These are phyloP conservation scores for Terrapene triunguis DNA, from an alignment of 2,113 vertebrate genomes.

Conservation along the genomic window DNA sequence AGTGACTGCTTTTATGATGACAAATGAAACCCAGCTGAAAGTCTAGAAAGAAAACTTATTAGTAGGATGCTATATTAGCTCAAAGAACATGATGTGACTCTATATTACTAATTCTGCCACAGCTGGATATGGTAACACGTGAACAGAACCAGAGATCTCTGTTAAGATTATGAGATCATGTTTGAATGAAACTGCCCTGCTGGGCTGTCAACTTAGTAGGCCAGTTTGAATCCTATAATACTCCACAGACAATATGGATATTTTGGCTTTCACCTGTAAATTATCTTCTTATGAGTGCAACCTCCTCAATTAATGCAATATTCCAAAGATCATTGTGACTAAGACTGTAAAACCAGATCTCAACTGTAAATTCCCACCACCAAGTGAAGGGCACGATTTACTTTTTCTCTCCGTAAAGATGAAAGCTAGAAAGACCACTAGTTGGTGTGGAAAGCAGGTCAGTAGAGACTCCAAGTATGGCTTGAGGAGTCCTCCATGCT, in stretches of 20 bases:
- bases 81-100: conserved; percentile 1
- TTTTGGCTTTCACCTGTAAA: conserved; percentile 2
- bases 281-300: neutral
- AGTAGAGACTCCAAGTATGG: conserved; percentile 94
- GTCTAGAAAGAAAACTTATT: conserved; percentile 65
- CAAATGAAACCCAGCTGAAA: conserved; percentile 49
- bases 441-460: conserved; percentile 85
- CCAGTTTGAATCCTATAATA: neutral
- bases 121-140: conserved; percentile 24
- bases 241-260: neutral
- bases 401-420: conserved; percentile 11
- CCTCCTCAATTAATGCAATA: conserved; percentile 60
- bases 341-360: conserved; percentile 24
- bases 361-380: conserved; percentile 5
- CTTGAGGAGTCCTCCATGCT: conserved; percentile 83
- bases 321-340: conserved; percentile 63
- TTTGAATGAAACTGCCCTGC: conserved; percentile 31
- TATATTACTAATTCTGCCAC: conserved; percentile 55
- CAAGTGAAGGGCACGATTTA: neutral
- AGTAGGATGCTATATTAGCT: conserved; percentile 52
- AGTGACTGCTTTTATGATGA: conserved; percentile 51
- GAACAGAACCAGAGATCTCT: conserved; percentile 25
- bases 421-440: conserved; percentile 7
- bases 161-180: neutral
- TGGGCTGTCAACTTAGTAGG: neutral